Percentiles rank a stretch among this genome's conserved stretches.
phyloP scores from a whole-genome alignment of 2,888 invertebrate genomes.

The Nomada fabriciana region DNA sequence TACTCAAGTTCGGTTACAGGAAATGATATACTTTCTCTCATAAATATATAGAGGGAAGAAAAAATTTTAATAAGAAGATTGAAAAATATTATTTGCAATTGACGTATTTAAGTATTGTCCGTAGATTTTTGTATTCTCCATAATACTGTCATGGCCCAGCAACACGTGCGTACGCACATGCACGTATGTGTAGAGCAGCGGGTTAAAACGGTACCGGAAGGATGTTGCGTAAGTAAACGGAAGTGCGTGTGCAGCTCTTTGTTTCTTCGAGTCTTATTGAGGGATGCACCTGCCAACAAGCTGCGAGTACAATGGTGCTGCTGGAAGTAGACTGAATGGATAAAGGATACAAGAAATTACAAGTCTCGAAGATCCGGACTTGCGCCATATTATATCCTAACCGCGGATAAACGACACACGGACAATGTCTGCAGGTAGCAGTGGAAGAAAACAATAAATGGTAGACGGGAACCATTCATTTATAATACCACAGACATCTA shows the following conservation, averaged over 20 bases:
- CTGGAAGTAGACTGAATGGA: slow-evolving; percentile 72
- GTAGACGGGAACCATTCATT: neutral
- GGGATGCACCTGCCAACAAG: slow-evolving; percentile 77
- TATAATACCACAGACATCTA: neutral
- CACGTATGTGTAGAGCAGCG: neutral
- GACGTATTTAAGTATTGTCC: too few relatives aligned
- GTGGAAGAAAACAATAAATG: neutral
- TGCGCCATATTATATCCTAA: slow-evolving; percentile 39
- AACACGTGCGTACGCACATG: neutral
- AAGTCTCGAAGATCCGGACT: slow-evolving; percentile 64
- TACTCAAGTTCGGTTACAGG: too few relatives aligned
- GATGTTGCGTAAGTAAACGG: slow-evolving; percentile 83
- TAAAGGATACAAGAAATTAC: slow-evolving; percentile 79
- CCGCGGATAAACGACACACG: slow-evolving; percentile 29
- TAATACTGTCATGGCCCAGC: neutral
- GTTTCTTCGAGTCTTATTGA: slow-evolving; percentile 75
- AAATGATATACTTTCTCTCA: too few relatives aligned
- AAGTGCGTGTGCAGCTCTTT: slow-evolving; percentile 78
- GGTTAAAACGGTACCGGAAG: slow-evolving; percentile 76
- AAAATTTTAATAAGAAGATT: too few relatives aligned
- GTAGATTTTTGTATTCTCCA: too few relatives aligned
- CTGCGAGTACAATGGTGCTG: slow-evolving; percentile 68
- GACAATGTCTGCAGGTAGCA: neutral
- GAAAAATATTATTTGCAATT: too few relatives aligned
- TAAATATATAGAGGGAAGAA: too few relatives aligned